Percentiles rank a stretch among this genome's conserved stretches.
phyloP scores from a whole-genome alignment of 2,888 invertebrate genomes.

The Parnassius glacialis region DNA sequence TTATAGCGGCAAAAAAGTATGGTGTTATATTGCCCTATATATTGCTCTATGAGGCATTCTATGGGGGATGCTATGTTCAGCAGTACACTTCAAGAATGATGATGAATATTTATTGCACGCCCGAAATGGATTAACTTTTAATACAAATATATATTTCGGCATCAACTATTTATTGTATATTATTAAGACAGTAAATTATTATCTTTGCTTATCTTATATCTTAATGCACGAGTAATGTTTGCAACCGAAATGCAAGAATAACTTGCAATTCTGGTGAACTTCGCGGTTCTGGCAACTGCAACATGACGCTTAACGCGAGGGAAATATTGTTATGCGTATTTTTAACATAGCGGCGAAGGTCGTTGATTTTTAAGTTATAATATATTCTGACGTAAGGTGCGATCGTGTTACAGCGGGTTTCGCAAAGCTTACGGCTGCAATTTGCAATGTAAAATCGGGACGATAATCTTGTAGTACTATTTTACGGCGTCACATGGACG shows the following conservation, averaged over 20 bases:
- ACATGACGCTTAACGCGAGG: conserved; percentile 40
- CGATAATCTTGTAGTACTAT: conserved; percentile 23
- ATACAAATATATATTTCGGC: too few relatives aligned
- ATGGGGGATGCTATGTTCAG: too few relatives aligned
- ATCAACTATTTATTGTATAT: too few relatives aligned
- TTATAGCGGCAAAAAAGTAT: too few relatives aligned
- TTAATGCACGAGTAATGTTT: neutral
- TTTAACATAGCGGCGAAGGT: conserved; percentile 39
- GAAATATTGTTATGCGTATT: conserved; percentile 45
- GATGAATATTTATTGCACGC: too few relatives aligned
- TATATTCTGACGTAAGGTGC: conserved; percentile 28
- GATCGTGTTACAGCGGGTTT: conserved; percentile 22
- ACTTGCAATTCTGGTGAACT: neutral
- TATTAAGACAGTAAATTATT: too few relatives aligned
- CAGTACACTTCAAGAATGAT: too few relatives aligned
- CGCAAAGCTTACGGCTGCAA: conserved; percentile 25
- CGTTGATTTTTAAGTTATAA: conserved; percentile 34
- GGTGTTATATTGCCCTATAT: too few relatives aligned
- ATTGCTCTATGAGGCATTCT: too few relatives aligned
- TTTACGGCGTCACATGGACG: conserved; percentile 4
- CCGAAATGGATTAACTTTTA: too few relatives aligned
- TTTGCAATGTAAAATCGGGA: conserved; percentile 14
- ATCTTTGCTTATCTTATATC: too few relatives aligned
- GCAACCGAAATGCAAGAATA: neutral
- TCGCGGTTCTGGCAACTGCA: neutral